Conservation (phyloP, 2,888 invertebrate species). For the Melanophora roralis region DNA sequence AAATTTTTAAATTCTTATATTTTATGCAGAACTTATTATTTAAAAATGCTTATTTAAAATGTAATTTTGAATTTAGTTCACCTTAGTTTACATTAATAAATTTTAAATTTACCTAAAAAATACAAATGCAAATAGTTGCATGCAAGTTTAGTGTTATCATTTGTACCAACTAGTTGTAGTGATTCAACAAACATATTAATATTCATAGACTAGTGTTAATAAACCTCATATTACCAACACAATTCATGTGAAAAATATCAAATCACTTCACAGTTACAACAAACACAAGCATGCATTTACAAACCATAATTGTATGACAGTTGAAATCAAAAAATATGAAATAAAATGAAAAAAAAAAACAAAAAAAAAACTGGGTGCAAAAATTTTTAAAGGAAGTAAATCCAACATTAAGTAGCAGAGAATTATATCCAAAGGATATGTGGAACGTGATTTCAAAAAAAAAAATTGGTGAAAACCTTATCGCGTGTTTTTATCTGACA, state of each 20-base stretch:
- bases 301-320: neutral
- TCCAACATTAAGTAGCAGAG: slow-evolving; percentile 1
- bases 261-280: neutral
- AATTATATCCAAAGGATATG: slow-evolving; percentile 39
- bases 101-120: neutral
- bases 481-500: slow-evolving; percentile 43
- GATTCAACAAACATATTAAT: slow-evolving; percentile 6
- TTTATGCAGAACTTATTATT: neutral
- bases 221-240: slow-evolving; percentile 13
- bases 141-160: neutral
- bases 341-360: neutral
- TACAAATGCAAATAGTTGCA: neutral
- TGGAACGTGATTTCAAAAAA: slow-evolving; percentile 45
- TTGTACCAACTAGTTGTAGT: neutral
- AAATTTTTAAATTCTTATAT: neutral
- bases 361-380: too few species aligned
- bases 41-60: neutral
- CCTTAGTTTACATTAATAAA: slow-evolving; percentile 16
- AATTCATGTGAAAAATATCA: neutral
- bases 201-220: slow-evolving; percentile 26
- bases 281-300: neutral
- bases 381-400: neutral
- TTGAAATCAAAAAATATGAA: neutral
- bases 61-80: slow-evolving; percentile 2
- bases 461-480: slow-evolving; percentile 8